phyloP scores from a whole-genome alignment of 2,797 vertebrate species.

The Manis pentadactyla region DNA sequence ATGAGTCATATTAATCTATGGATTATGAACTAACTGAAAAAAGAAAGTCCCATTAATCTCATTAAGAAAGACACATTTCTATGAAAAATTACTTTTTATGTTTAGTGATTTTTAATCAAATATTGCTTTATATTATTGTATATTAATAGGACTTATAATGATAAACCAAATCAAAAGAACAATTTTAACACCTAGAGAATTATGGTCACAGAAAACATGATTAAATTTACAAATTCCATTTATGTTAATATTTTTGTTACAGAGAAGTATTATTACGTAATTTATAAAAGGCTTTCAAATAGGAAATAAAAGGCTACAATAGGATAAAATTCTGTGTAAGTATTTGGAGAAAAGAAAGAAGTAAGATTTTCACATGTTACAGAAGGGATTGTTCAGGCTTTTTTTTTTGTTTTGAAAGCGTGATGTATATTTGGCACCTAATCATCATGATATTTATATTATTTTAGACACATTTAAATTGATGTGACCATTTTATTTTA shows the following conservation, averaged over 20 bases:
- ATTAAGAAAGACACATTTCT: slow-evolving; percentile 7
- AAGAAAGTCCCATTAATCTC: not conserved
- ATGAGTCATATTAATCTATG: not conserved
- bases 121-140: not conserved
- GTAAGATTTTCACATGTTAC: slow-evolving; percentile 16
- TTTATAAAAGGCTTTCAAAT: not conserved
- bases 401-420: not conserved
- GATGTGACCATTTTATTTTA: slow-evolving; percentile 10
- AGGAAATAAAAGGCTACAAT: not conserved
- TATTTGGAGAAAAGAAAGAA: not conserved
- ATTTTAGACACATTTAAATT: slow-evolving; percentile 38
- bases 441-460: not conserved
- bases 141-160: slow-evolving; percentile 1
- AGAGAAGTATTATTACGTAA: not conserved
- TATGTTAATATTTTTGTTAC: not conserved
- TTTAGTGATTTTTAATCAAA: slow-evolving; percentile 47
- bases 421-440: not conserved
- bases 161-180: not conserved
- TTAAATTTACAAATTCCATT: slow-evolving; percentile 6
- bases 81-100: not conserved
- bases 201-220: not conserved
- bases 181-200: slow-evolving; percentile 13
- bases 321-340: not conserved
- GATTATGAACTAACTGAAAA: not conserved
- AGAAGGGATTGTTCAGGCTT: not conserved